Percentiles rank a stretch among this genome's conserved stretches.
Evolutionary conservation across 2,888 invertebrate species (phyloP).

Genomic region (Tortrix viridana): DNA sequence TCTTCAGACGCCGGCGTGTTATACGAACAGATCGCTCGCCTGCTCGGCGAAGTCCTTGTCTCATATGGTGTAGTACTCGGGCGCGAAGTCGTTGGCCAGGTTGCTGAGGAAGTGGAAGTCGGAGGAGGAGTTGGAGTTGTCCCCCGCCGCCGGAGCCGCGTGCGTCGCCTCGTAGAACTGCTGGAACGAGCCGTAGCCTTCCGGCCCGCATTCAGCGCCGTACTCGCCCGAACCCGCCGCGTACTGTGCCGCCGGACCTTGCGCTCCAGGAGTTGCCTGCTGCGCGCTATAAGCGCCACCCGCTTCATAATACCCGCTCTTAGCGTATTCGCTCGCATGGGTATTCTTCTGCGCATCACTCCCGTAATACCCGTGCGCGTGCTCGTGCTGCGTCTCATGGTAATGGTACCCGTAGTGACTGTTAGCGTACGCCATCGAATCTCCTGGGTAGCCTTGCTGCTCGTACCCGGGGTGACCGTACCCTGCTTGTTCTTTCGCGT

Average conservation of each 20-base stretch:
- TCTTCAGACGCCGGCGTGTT: constrained; percentile 43
- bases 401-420: constrained; percentile 81
- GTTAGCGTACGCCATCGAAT: constrained; percentile 75
- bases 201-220: constrained; percentile 82
- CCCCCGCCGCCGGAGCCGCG: constrained; percentile 82
- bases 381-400: constrained; percentile 74
- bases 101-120: constrained; percentile 97
- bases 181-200: constrained; percentile 88
- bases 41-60: constrained; percentile 83
- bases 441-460: constrained; percentile 72
- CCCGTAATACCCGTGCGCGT: constrained; percentile 74
- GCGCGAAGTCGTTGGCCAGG: constrained; percentile 95
- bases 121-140: constrained; percentile 95
- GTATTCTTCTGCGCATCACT: constrained; percentile 79
- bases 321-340: constrained; percentile 79
- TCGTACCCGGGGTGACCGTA: constrained; percentile 85
- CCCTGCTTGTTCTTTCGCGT: constrained; percentile 79
- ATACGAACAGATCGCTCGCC: constrained; percentile 81
- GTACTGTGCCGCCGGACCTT: constrained; percentile 60
- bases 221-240: constrained; percentile 49
- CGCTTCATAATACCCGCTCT: constrained; percentile 78
- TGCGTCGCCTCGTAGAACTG: constrained; percentile 87
- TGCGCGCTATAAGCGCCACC: constrained; percentile 68
- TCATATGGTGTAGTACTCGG: constrained; percentile 92
- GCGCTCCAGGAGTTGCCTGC: constrained; percentile 64